A percentile compares a stretch with the other conserved stretches of the same genome.
Evolutionary conservation across 2,113 vertebrate genomes (phyloP).

Genomic region (Dicrurus megarhynchus): DNA sequence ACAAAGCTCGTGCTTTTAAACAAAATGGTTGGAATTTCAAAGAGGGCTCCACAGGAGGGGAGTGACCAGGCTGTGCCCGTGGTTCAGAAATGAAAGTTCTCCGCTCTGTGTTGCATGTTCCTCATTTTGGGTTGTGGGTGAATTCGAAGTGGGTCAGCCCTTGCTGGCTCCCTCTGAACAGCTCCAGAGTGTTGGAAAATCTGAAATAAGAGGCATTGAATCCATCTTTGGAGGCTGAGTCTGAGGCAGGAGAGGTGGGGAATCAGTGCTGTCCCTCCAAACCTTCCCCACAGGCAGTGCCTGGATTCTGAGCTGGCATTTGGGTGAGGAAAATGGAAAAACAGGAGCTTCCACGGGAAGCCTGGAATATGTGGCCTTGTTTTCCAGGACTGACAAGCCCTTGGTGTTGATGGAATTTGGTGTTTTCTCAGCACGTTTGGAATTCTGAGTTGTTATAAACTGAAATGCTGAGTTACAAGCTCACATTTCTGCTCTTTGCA

Average conservation of each 20-base stretch:
- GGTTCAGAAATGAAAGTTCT: neutral
- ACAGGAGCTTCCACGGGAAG: neutral
- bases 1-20: neutral
- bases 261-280: neutral
- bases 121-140: neutral
- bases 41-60: neutral
- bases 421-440: neutral
- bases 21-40: neutral
- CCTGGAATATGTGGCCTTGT: neutral
- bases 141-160: neutral
- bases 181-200: neutral
- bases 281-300: neutral
- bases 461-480: neutral
- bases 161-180: neutral
- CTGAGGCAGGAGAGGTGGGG: neutral
- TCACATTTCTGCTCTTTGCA: neutral
- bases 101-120: fast-evolving
- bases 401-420: neutral
- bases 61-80: neutral
- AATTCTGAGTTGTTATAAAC: neutral
- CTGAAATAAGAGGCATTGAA: neutral
- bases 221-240: neutral
- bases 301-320: neutral
- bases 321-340: neutral
- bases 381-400: neutral